These are phyloP conservation scores for Arctia plantaginis DNA, from an alignment of 2,888 invertebrate species.

Conservation along the genomic window DNA sequence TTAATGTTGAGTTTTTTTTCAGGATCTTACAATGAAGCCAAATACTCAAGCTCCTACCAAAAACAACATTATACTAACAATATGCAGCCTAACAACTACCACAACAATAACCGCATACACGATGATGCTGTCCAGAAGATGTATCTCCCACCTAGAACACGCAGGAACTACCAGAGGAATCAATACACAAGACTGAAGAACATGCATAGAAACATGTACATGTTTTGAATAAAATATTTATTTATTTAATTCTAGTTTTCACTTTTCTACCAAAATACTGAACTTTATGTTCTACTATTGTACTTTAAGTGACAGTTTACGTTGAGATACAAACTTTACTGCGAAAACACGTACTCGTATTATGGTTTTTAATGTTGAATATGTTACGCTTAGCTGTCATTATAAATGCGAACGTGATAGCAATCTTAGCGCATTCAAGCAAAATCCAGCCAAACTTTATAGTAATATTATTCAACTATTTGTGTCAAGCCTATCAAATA, in stretches of 20 bases:
- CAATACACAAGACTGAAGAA: slow-evolving; percentile 12
- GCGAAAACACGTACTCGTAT: neutral
- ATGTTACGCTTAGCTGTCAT: neutral
- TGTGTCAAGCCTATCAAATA: no score
- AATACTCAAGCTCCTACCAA: slow-evolving; percentile 54
- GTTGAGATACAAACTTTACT: neutral
- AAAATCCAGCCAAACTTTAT: no score
- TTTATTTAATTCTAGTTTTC: neutral
- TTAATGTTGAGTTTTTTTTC: slow-evolving; percentile 14
- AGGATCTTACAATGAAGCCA: slow-evolving; percentile 76
- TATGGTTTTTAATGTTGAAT: neutral
- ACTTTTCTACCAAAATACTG: no score
- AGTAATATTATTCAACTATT: no score
- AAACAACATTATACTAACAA: slow-evolving; percentile 26
- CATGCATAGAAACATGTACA: slow-evolving; percentile 1
- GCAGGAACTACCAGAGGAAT: slow-evolving; percentile 6
- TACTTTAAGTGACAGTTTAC: neutral
- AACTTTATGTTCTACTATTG: neutral
- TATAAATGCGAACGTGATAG: neutral
- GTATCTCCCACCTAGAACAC: slow-evolving; percentile 63
- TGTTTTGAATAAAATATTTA: slow-evolving; percentile 10
- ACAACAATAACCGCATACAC: slow-evolving; percentile 29
- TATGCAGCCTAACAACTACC: slow-evolving; percentile 20
- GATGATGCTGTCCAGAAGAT: slow-evolving; percentile 52
- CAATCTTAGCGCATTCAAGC: no score